Percentiles rank a stretch among this genome's conserved stretches.
Evolutionary conservation across 1,140 invertebrate species (phyloP).

Genomic region (Pantala flavescens): DNA sequence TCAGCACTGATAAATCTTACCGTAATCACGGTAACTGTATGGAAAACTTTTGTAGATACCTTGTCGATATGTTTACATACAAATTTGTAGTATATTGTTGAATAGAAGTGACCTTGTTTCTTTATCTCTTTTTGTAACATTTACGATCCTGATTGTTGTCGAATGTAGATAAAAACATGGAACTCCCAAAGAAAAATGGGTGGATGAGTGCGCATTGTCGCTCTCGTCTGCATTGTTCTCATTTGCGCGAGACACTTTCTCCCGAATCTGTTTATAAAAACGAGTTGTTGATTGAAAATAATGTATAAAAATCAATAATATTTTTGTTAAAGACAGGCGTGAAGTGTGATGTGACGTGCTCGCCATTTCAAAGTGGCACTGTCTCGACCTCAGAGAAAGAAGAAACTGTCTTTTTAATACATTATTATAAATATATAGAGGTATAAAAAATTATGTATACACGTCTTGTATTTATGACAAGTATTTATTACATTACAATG

Average conservation of each 20-base stretch:
- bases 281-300: constrained; percentile 3
- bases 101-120: constrained; percentile 9
- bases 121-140: not conserved
- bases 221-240: not conserved
- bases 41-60: not conserved
- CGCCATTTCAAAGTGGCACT: not conserved
- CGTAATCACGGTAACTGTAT: no score
- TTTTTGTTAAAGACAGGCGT: constrained; percentile 2
- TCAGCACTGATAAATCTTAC: no score
- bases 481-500: constrained; percentile 12
- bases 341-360: not conserved
- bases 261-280: not conserved
- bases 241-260: not conserved
- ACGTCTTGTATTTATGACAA: constrained; percentile 4
- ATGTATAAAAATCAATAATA: not conserved
- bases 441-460: not conserved
- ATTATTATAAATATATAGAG: constrained; percentile 14
- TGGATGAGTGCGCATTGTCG: not conserved
- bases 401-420: constrained; percentile 12
- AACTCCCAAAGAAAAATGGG: not conserved
- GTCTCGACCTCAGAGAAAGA: not conserved
- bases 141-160: not conserved
- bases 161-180: not conserved
- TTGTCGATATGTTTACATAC: not conserved
- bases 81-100: constrained; percentile 5